These are phyloP conservation scores for Colaptes auratus DNA, from an alignment of 2,113 vertebrate species.

Conservation along the genomic window DNA sequence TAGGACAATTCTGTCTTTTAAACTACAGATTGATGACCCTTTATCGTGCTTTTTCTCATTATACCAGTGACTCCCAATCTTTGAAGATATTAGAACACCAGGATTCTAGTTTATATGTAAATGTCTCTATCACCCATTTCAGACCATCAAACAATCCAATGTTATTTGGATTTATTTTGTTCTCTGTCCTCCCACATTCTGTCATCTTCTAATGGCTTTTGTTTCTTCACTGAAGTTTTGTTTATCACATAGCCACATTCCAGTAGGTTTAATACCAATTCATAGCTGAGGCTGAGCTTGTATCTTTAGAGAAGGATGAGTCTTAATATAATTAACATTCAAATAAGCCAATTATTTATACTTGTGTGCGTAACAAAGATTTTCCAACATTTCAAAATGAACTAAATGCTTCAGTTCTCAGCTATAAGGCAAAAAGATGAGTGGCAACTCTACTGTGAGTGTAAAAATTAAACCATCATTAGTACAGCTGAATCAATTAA, in stretches of 20 bases:
- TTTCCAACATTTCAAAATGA: neutral
- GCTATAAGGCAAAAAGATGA: neutral
- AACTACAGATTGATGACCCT: neutral
- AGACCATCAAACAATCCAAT: neutral
- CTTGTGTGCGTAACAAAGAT: neutral
- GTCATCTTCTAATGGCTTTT: neutral
- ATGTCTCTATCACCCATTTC: neutral
- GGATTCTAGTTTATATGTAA: neutral
- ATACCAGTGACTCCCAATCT: neutral
- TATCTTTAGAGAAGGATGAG: neutral
- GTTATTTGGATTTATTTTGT: neutral
- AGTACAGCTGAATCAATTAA: neutral
- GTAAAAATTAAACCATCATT: neutral
- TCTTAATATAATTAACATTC: neutral
- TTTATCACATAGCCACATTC: neutral
- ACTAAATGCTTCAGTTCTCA: constrained; percentile 2
- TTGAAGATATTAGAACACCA: neutral
- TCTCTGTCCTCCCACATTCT: neutral
- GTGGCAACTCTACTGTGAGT: neutral
- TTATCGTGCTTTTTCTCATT: neutral
- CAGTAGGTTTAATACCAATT: neutral
- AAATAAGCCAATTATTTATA: neutral
- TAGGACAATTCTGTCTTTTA: neutral
- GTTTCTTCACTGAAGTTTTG: neutral
- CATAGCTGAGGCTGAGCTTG: neutral